phyloP scores from a whole-genome alignment of 1,140 invertebrate genomes.

The Vanessa tameamea region DNA sequence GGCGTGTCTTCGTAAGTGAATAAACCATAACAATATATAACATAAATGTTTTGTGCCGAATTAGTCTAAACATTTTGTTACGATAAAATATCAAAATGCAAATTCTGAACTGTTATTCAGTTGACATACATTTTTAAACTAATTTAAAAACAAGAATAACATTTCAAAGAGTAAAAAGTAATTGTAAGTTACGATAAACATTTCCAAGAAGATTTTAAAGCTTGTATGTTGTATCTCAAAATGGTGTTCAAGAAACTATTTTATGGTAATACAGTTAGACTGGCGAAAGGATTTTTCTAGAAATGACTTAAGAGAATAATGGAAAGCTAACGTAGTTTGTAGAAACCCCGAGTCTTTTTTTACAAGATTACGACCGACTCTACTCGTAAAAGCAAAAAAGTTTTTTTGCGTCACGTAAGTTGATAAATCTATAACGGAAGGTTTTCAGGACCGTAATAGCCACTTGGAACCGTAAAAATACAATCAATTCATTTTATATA shows the following conservation, averaged over 20 bases:
- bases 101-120: too few species aligned
- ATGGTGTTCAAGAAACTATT: slow-evolving; percentile 8
- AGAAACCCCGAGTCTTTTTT: neutral
- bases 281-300: slow-evolving; percentile 12
- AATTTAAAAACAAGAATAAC: neutral
- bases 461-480: neutral
- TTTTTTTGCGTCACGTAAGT: slow-evolving; percentile 9
- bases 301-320: slow-evolving; percentile 18
- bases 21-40: too few species aligned
- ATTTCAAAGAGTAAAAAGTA: slow-evolving; percentile 14
- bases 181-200: neutral
- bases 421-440: neutral
- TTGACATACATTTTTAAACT: too few species aligned
- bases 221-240: neutral
- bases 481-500: too few species aligned
- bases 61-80: too few species aligned
- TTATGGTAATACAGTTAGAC: slow-evolving; percentile 9
- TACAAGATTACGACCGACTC: slow-evolving; percentile 9
- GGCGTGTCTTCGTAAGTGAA: too few species aligned
- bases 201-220: neutral
- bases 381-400: slow-evolving; percentile 5
- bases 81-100: too few species aligned
- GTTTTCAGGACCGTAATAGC: neutral
- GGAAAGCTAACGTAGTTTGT: slow-evolving; percentile 1
- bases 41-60: too few species aligned